Conservation (phyloP, 2,888 invertebrate genomes). For the Diarsia dahlii region DNA sequence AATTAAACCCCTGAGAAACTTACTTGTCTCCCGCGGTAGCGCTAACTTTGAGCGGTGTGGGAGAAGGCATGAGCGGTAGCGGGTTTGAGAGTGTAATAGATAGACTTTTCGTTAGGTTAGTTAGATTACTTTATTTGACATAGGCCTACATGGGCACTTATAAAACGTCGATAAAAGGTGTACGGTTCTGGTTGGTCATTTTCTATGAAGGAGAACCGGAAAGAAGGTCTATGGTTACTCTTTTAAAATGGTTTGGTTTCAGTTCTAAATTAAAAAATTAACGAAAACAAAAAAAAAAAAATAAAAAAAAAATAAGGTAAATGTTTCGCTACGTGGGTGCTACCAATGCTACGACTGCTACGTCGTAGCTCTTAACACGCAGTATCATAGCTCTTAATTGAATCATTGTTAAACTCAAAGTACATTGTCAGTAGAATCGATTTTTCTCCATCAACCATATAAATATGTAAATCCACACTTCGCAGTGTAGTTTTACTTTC, state of each 20-base stretch:
- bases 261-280: too few species aligned
- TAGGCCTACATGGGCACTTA: too few species aligned
- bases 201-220: too few species aligned
- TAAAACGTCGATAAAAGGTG: too few species aligned
- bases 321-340: not conserved
- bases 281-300: too few species aligned
- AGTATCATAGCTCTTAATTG: not conserved
- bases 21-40: constrained; percentile 79
- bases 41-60: constrained; percentile 73
- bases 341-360: not conserved
- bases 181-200: too few species aligned
- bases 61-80: constrained; percentile 57
- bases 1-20: constrained; percentile 86
- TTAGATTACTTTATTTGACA: too few species aligned
- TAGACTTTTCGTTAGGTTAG: not conserved
- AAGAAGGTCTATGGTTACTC: too few species aligned
- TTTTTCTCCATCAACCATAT: too few species aligned
- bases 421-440: not conserved
- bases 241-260: too few species aligned
- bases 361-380: constrained; percentile 3
- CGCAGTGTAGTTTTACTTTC: not conserved
- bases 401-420: not conserved
- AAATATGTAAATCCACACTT: not conserved
- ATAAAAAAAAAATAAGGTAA: too few species aligned
- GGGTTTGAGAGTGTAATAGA: constrained; percentile 4